Evolutionary conservation across 2,113 vertebrate species (phyloP).

Genomic region (Eptesicus fuscus): DNA sequence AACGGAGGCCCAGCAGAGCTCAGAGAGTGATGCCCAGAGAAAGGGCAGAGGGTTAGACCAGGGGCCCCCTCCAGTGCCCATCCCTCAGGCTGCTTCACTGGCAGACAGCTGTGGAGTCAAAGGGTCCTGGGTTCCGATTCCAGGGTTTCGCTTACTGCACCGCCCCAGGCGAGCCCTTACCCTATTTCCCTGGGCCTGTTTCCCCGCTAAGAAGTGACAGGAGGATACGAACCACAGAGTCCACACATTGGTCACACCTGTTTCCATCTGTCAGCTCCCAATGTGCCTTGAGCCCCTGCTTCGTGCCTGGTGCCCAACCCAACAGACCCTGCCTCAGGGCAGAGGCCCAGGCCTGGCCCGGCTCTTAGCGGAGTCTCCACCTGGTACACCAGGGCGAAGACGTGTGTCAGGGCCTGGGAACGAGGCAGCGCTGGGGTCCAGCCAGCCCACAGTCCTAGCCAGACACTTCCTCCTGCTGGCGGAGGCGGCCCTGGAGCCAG

Average conservation of each 20-base stretch:
- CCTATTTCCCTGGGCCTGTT: not conserved
- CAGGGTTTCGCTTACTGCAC: not conserved
- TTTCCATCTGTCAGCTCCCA: not conserved
- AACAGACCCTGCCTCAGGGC: not conserved
- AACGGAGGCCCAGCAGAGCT: not conserved
- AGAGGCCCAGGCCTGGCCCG: fast-evolving
- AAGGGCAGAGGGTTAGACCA: not conserved
- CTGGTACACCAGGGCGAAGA: not conserved
- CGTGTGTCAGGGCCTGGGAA: not conserved
- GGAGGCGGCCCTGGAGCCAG: not conserved
- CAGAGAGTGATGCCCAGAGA: not conserved
- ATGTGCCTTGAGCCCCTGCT: not conserved
- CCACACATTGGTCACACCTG: fast-evolving
- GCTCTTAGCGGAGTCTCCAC: not conserved
- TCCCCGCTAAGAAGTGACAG: not conserved
- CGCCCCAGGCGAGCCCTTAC: not conserved
- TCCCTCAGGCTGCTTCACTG: not conserved
- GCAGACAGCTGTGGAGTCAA: not conserved
- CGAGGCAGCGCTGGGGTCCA: not conserved
- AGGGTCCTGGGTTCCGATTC: not conserved
- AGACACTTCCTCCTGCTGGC: not conserved
- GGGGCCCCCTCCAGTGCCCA: not conserved
- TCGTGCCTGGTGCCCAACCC: not conserved
- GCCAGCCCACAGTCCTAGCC: not conserved
- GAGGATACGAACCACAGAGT: not conserved